These are phyloP conservation scores for Drosophila tanythrix DNA, from an alignment of 2,888 invertebrate species.

Conservation along the genomic window DNA sequence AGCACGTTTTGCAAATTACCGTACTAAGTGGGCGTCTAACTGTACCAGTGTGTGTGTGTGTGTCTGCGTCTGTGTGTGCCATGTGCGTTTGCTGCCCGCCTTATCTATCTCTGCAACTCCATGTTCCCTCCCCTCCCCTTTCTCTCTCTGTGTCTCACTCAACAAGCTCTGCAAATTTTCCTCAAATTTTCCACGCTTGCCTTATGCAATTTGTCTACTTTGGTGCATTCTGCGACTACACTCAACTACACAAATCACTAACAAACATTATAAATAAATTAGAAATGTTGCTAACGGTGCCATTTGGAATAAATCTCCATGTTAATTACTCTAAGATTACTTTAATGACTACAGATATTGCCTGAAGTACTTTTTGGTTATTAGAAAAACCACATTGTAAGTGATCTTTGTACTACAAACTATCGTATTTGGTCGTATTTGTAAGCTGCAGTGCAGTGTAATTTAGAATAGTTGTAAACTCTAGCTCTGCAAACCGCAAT, in stretches of 20 bases:
- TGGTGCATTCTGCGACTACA: conserved; percentile 62
- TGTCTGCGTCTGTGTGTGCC: conserved; percentile 45
- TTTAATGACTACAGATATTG: neutral
- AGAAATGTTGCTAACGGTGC: neutral
- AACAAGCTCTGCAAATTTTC: conserved; percentile 55
- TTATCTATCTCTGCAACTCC: conserved; percentile 20
- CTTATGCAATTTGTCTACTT: conserved; percentile 77
- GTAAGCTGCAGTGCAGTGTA: conserved; percentile 40
- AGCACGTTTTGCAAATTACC: conserved; percentile 85
- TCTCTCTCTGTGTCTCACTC: conserved; percentile 1
- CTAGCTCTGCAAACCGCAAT: conserved; percentile 31
- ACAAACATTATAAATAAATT: neutral
- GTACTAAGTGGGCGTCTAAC: conserved; percentile 85
- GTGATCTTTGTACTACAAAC: neutral
- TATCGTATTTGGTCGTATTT: neutral
- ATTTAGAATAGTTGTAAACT: conserved; percentile 31
- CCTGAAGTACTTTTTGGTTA: neutral
- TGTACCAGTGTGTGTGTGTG: conserved; percentile 62
- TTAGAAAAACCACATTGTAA: neutral
- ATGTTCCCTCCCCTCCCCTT: neutral
- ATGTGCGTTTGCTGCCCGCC: conserved; percentile 53
- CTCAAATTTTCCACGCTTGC: conserved; percentile 79
- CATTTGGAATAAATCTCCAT: neutral
- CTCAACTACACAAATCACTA: conserved; percentile 35
- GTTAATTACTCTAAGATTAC: conserved; percentile 3